Evolutionary conservation across 2,797 vertebrate genomes (phyloP).

Genomic region (Acridotheres tristis): DNA sequence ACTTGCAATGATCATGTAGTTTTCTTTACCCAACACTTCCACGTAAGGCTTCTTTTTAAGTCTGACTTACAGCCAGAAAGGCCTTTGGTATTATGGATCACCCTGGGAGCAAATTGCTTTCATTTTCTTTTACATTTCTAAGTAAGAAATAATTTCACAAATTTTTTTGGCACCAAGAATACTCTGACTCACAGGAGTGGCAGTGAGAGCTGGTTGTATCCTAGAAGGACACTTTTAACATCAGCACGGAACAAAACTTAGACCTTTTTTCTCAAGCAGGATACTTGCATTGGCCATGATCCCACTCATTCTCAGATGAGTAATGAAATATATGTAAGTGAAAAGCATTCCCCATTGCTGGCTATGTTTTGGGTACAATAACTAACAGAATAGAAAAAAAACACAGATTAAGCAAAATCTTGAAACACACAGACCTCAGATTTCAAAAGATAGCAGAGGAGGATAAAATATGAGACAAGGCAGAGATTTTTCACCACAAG

Average conservation of each 20-base stretch:
- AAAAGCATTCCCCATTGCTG: not conserved
- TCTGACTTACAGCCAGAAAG: not conserved
- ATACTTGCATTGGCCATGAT: not conserved
- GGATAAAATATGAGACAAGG: not conserved
- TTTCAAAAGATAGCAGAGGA: not conserved
- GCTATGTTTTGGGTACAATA: not conserved
- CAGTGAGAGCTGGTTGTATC: not conserved
- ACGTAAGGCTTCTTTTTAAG: not conserved
- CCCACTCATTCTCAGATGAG: not conserved
- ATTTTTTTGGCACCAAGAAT: not conserved
- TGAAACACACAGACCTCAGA: not conserved
- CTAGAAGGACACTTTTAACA: not conserved
- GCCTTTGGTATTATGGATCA: not conserved
- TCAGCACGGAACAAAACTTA: not conserved
- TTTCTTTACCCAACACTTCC: not conserved
- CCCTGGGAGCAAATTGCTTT: not conserved
- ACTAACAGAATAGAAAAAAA: fast-evolving
- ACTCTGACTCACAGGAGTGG: not conserved
- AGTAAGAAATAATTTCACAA: not conserved
- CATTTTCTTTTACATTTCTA: not conserved
- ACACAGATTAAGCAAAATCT: not conserved
- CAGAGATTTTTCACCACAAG: not conserved
- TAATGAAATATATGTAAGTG: not conserved
- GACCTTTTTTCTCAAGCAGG: not conserved
- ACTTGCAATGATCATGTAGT: not conserved